phyloP scores from a whole-genome alignment of 2,888 invertebrate genomes.

The Lithophane leautieri region DNA sequence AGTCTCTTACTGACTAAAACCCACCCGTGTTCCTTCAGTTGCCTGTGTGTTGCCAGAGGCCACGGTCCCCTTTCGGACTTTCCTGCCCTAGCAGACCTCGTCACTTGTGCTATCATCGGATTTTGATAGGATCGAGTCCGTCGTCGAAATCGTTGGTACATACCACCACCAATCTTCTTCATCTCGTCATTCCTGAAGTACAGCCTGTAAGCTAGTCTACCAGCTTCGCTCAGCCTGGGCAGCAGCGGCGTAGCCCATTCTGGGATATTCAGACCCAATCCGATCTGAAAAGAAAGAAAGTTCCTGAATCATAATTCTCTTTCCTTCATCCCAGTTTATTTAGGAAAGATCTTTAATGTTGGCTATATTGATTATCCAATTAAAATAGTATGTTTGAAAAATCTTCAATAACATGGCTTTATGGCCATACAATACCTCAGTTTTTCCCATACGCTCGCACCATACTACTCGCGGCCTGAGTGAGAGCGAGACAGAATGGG shows the following conservation, averaged over 20 bases:
- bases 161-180: constrained; percentile 83
- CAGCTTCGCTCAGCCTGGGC: constrained; percentile 79
- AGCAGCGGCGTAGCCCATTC: constrained; percentile 81
- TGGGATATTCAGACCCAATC: constrained; percentile 81
- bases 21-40: too few relatives aligned
- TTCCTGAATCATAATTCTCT: not conserved
- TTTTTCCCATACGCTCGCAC: too few relatives aligned
- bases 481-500: too few relatives aligned
- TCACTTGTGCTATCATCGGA: too few relatives aligned
- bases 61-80: too few relatives aligned
- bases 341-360: not conserved
- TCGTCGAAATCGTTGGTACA: not conserved
- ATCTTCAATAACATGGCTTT: not conserved
- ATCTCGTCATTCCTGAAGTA: constrained; percentile 84
- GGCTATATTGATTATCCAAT: not conserved
- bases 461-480: too few relatives aligned
- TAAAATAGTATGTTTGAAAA: not conserved
- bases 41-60: too few relatives aligned
- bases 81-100: too few relatives aligned
- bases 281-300: constrained; percentile 70
- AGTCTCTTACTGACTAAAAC: too few relatives aligned
- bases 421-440: too few relatives aligned
- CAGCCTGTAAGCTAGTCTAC: constrained; percentile 79
- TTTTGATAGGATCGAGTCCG: too few relatives aligned
- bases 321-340: not conserved